Evolutionary conservation across 2,888 invertebrate genomes (phyloP).

Genomic region (Trimorus sp.): DNA sequence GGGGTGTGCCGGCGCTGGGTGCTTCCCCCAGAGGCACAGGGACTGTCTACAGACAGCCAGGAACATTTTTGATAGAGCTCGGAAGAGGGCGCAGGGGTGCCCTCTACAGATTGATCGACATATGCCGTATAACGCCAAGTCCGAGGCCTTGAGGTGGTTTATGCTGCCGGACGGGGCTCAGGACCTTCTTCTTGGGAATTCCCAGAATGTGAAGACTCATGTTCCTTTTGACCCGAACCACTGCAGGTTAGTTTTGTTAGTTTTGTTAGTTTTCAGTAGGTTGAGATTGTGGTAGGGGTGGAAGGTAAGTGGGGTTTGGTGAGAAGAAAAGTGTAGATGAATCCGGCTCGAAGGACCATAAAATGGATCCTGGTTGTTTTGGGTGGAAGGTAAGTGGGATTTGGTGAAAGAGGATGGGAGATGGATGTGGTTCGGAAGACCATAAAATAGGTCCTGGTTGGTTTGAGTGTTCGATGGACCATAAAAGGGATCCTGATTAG

Average conservation of each 20-base stretch:
- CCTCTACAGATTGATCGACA: constrained; percentile 88
- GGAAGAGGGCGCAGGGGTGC: constrained; percentile 89
- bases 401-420: no score
- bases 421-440: no score
- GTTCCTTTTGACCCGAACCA: constrained; percentile 89
- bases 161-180: constrained; percentile 94
- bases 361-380: no score
- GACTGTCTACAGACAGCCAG: constrained; percentile 90
- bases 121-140: constrained; percentile 86
- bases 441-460: no score
- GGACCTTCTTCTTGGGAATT: constrained; percentile 87
- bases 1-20: constrained; percentile 87
- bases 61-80: constrained; percentile 89
- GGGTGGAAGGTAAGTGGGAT: not conserved
- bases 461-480: no score
- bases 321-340: no score
- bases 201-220: constrained; percentile 89
- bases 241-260: constrained; percentile 74
- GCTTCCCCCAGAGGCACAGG: constrained; percentile 88
- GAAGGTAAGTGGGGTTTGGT: not conserved
- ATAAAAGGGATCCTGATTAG: no score
- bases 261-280: not conserved
- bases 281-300: not conserved
- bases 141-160: constrained; percentile 91
- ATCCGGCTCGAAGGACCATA: no score